Conservation (phyloP, 2,888 invertebrate species). For the Pherbina coryleti region DNA sequence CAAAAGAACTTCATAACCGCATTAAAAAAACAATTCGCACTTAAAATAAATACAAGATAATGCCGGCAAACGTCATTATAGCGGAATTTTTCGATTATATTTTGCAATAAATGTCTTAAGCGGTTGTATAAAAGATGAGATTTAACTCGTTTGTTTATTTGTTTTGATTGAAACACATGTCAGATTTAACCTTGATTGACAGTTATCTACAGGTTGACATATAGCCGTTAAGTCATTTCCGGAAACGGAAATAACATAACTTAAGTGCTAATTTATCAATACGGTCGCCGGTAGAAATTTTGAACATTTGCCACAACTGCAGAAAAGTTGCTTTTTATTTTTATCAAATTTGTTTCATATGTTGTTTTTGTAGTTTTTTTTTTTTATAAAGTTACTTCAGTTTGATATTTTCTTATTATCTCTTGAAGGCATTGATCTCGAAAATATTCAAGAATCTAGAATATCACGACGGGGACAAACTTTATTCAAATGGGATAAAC, state of each 20-base stretch:
- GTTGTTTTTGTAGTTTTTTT: neutral
- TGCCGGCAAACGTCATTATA: too few species aligned
- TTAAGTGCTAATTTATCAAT: constrained; percentile 4
- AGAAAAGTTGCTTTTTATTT: neutral
- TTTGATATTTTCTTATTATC: neutral
- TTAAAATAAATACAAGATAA: too few species aligned
- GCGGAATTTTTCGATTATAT: neutral
- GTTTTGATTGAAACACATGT: neutral
- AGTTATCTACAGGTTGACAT: neutral
- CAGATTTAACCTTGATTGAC: neutral
- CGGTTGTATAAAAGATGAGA: too few species aligned
- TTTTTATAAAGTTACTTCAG: neutral
- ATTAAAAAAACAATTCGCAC: too few species aligned
- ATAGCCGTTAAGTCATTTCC: neutral
- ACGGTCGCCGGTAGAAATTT: too few species aligned
- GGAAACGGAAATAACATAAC: constrained; percentile 12
- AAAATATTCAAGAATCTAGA: too few species aligned
- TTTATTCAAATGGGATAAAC: too few species aligned
- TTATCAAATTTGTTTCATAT: neutral
- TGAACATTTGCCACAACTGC: neutral
- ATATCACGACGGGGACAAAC: too few species aligned
- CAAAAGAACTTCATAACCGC: too few species aligned
- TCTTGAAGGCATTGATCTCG: neutral
- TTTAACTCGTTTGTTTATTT: neutral
- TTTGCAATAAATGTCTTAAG: neutral